A percentile compares a stretch with the other conserved stretches of the same genome.
Evolutionary conservation across 35 echinoderm and acorn worm species (phyloP).

Genomic region (Apostichopus japonicus): DNA sequence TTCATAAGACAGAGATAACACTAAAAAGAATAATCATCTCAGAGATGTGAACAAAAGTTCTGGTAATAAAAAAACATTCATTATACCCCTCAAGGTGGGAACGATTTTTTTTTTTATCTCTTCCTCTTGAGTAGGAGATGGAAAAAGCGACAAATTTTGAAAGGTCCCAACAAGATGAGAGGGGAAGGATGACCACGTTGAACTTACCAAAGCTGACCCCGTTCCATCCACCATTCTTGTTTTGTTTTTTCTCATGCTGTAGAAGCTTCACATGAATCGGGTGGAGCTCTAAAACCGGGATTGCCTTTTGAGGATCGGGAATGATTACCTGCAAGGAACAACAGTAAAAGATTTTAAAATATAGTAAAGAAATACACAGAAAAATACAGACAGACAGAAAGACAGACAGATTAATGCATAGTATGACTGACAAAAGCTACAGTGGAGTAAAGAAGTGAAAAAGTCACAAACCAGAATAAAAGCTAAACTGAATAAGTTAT

Average conservation of each 20-base stretch:
- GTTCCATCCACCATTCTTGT: slow-evolving; percentile 89
- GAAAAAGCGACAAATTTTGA: neutral
- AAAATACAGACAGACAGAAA: neutral
- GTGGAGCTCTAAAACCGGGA: slow-evolving; percentile 84
- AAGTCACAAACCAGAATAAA: no score
- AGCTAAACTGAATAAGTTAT: no score
- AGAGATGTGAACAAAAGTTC: no score
- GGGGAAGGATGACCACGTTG: neutral
- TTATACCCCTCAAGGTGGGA: neutral
- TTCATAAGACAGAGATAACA: no score
- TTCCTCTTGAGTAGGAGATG: neutral
- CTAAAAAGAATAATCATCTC: no score
- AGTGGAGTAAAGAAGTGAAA: no score
- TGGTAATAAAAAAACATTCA: no score
- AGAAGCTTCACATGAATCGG: slow-evolving; percentile 86
- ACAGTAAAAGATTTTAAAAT: neutral
- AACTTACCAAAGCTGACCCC: slow-evolving; percentile 82
- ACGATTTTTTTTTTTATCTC: neutral
- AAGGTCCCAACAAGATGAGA: neutral
- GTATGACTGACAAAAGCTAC: no score
- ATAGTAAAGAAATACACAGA: neutral
- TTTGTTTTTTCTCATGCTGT: slow-evolving; percentile 81
- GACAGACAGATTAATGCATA: no score
- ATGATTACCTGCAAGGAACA: slow-evolving; percentile 81
- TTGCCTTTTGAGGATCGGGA: slow-evolving; percentile 70